Evolutionary conservation across 2,888 invertebrate species (phyloP), one percentile per base, ranked within the genome.

Genomic region (Merodon equestris): DNA sequence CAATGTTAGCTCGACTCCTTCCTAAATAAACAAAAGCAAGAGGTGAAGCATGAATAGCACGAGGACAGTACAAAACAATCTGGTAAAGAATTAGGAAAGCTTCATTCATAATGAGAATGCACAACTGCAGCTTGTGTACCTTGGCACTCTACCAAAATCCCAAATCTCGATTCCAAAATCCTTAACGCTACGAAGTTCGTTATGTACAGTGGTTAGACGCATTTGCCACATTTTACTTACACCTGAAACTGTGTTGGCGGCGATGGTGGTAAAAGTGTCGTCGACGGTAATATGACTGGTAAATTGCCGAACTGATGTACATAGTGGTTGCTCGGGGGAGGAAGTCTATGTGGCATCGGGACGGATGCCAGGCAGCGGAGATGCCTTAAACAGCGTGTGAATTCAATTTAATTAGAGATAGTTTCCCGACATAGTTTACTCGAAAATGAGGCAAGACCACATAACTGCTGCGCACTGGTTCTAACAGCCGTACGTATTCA

Each of bases 371-470:
- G 74, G 63, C 66, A 68, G 56, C 17, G 47, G 48, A 72, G 38
- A 57, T 42, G 48, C 48, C 9, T 60, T 53, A 40, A 71, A 56
- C 50, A 38, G 74, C 60, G 48, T 79, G 73, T 64, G 64, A 70
- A 74, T 79, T 79, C 79, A 74, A 79, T 79, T 79, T 74, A 70
- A 79, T 79, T 74, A 68, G 68, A 74, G 40, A 54, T 50, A 42
- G 36, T 10, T 42, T 34, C 27, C 48, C 34, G 4, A 19, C 38
- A 38, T 45, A 64, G 60, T 79, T 73, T 54, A 79, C 73, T 70
- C 68, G 34, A 54, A 63, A 74, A 79, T 58, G 50, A 68, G 60
- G 42, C 45, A 51, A 54, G 15, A 70, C 68, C 74, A 64, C 79
- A 77, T 60, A 73, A 77, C 60, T 67, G 63, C 56, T 68, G 79